Evolutionary conservation across 2,113 vertebrate species (phyloP).

Genomic region (Notothenia rossii): DNA sequence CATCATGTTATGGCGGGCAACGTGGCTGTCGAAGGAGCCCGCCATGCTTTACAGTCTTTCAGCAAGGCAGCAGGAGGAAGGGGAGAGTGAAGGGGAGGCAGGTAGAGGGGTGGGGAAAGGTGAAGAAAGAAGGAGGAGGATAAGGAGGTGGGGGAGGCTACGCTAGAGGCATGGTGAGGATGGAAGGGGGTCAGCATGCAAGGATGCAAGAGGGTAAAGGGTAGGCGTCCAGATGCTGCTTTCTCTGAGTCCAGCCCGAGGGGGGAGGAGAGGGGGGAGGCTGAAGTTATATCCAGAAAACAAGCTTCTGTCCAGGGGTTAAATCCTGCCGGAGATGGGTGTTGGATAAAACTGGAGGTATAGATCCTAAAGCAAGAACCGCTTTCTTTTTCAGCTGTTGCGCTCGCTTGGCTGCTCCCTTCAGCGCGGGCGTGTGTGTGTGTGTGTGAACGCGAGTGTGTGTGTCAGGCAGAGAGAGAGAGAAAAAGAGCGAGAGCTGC

Average conservation of each 20-base stretch:
- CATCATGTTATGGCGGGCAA: constrained; percentile 95
- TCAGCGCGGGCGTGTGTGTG: constrained; percentile 39
- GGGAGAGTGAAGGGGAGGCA: constrained; percentile 13
- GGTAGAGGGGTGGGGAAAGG: not conserved
- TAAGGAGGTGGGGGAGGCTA: constrained; percentile 35
- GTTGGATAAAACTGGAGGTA: constrained; percentile 52
- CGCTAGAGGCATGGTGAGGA: constrained; percentile 67
- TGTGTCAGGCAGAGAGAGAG: constrained; percentile 72
- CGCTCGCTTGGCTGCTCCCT: constrained; percentile 73
- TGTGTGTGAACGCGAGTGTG: constrained; percentile 22
- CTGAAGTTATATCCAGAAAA: constrained; percentile 79
- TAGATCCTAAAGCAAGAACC: constrained; percentile 66
- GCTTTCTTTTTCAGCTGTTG: constrained; percentile 84
- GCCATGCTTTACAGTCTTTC: constrained; percentile 90
- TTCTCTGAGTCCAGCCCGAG: constrained; percentile 61
- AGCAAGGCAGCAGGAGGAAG: constrained; percentile 58
- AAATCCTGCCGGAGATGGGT: constrained; percentile 64
- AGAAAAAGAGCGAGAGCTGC: constrained; percentile 79
- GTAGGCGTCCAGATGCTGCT: constrained; percentile 42
- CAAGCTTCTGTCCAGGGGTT: constrained; percentile 51
- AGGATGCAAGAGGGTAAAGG: constrained; percentile 49
- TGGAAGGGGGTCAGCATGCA: constrained; percentile 64
- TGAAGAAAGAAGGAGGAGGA: constrained; percentile 3
- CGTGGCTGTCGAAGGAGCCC: constrained; percentile 98
- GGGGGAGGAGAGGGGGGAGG: constrained; percentile 24